Conservation (phyloP, 2,113 vertebrate genomes). For the Forbesichthys papilliferus region DNA sequence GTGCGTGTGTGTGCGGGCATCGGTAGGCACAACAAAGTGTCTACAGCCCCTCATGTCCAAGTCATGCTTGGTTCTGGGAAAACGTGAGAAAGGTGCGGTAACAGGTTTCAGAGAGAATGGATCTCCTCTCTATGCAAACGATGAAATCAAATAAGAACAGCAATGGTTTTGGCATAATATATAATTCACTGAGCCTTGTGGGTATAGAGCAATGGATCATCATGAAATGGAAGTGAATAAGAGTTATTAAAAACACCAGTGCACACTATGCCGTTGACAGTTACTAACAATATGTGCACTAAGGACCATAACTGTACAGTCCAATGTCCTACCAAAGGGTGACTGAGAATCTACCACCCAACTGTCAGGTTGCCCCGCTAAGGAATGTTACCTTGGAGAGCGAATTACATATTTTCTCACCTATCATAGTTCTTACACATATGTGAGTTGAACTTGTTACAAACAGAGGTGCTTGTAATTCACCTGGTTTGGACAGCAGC, state of each 20-base stretch:
- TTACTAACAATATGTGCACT: no score
- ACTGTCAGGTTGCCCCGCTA: no score
- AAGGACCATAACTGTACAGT: no score
- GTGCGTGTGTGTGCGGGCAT: constrained; percentile 6
- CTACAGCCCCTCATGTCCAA: constrained; percentile 16
- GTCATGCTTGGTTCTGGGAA: constrained; percentile 31
- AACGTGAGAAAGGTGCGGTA: constrained; percentile 34
- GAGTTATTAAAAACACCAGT: no score
- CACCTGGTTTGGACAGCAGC: not conserved
- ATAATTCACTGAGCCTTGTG: constrained; percentile 27
- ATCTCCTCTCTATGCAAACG: constrained; percentile 34
- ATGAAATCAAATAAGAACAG: constrained; percentile 6
- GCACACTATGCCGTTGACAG: no score
- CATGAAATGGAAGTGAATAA: no score
- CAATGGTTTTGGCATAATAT: constrained; percentile 21
- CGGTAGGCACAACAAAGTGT: constrained; percentile 7
- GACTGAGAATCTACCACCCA: no score
- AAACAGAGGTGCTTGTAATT: not conserved
- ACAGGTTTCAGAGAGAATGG: constrained; percentile 27
- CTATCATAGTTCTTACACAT: no score
- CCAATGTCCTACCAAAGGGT: no score
- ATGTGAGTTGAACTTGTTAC: no score
- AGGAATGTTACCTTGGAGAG: no score
- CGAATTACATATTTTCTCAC: no score
- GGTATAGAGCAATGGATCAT: constrained; percentile 9